Conservation (phyloP, 2,113 vertebrate genomes). For the Eulemur macaco region DNA sequence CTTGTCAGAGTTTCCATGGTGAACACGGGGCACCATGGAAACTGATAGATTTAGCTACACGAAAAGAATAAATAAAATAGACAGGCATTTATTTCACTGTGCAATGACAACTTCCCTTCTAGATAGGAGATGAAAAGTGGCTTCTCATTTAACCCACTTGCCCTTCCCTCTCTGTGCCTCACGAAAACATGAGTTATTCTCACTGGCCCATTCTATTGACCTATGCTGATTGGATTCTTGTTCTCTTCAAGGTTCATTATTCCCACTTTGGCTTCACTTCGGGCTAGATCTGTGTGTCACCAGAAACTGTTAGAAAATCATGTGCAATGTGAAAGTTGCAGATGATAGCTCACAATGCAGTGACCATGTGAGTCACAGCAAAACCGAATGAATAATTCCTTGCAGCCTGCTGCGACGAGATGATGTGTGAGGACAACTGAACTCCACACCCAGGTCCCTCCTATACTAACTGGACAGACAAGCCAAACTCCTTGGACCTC, state of each 20-base stretch:
- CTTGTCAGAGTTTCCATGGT: constrained; percentile 83
- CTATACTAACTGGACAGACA: not conserved
- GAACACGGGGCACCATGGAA: constrained; percentile 77
- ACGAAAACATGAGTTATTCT: not conserved
- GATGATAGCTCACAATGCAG: not conserved
- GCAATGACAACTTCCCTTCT: constrained; percentile 60
- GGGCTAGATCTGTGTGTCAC: not conserved
- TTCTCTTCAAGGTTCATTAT: not conserved
- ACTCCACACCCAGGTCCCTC: not conserved
- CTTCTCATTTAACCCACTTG: constrained; percentile 34
- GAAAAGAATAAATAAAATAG: constrained; percentile 81
- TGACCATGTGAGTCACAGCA: not conserved
- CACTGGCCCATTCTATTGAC: not conserved
- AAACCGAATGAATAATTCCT: not conserved
- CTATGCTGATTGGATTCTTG: not conserved
- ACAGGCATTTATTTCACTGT: constrained; percentile 71
- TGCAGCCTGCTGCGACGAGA: not conserved
- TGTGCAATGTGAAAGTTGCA: not conserved
- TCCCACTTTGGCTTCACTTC: not conserved
- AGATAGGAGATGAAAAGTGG: constrained; percentile 32
- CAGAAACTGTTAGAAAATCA: not conserved
- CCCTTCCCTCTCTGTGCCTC: not conserved
- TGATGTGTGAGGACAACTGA: not conserved
- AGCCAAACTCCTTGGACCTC: not conserved
- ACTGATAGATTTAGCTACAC: constrained; percentile 82